Percentiles rank a stretch among this genome's conserved stretches.
Evolutionary conservation across 1,140 invertebrate species (phyloP).

Genomic region (Parapsyche elsis): DNA sequence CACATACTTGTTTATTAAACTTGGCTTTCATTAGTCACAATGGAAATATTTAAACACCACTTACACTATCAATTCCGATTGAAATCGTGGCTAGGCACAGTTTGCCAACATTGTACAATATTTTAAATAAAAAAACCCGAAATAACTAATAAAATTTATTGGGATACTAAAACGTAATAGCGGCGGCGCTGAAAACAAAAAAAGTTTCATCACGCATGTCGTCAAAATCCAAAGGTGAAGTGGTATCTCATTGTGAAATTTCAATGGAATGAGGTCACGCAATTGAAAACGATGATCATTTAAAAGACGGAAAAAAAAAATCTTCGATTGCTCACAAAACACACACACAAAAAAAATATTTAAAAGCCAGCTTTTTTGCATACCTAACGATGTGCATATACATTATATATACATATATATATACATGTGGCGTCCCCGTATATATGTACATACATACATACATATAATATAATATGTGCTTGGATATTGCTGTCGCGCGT

Average conservation of each 20-base stretch:
- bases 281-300: conserved; percentile 35
- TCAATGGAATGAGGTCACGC: conserved; percentile 15
- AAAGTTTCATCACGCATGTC: background rate
- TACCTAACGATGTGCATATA: no score
- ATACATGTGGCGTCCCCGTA: background rate
- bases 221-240: conserved; percentile 23
- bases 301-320: conserved; percentile 12
- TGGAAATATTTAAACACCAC: no score
- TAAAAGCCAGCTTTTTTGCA: background rate
- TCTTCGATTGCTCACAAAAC: background rate
- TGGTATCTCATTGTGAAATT: conserved; percentile 30
- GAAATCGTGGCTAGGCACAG: no score
- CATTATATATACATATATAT: background rate
- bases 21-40: no score
- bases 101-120: no score
- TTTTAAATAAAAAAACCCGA: no score
- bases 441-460: background rate
- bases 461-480: background rate
- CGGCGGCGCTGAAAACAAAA: background rate
- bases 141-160: no score
- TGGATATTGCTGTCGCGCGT: background rate
- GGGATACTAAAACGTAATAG: no score
- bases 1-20: no score
- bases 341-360: background rate
- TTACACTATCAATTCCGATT: no score